Conservation (phyloP, 2,113 vertebrate genomes). For the Heterotilapia buettikoferi region DNA sequence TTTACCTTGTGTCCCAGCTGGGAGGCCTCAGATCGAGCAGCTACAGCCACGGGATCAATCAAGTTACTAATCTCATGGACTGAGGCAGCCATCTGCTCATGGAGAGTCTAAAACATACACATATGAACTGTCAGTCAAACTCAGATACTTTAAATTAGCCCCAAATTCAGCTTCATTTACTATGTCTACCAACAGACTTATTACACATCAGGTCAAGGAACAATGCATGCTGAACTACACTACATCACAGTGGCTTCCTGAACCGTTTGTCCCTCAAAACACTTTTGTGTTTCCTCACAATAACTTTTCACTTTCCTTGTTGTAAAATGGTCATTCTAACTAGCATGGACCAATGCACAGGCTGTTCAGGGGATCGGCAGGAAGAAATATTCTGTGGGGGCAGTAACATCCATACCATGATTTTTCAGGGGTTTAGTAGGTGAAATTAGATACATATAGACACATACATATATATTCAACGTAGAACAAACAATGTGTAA, state of each 20-base stretch:
- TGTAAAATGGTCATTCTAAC: not conserved
- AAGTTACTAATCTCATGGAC: conserved; percentile 95
- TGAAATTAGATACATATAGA: not conserved
- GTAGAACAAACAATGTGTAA: not conserved
- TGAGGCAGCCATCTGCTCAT: conserved; percentile 94
- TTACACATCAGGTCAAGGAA: not conserved
- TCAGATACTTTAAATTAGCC: not conserved
- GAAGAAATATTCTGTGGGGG: not conserved
- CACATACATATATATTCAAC: not conserved
- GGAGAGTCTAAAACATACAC: conserved; percentile 78
- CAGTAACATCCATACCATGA: not conserved
- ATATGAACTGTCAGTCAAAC: not conserved
- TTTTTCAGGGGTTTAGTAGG: not conserved
- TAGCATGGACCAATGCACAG: not conserved
- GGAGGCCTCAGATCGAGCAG: conserved; percentile 87
- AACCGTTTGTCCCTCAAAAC: not conserved
- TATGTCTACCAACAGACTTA: not conserved
- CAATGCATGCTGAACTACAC: not conserved
- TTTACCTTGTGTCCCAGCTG: conserved; percentile 95
- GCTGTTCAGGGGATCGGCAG: not conserved
- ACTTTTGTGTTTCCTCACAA: not conserved
- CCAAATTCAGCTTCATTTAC: not conserved
- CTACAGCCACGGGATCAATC: conserved; percentile 87
- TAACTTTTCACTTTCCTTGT: not conserved
- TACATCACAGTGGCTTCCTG: not conserved